Percentiles rank a stretch among this genome's conserved stretches.
phyloP scores from a whole-genome alignment of 2,888 invertebrate species.

The Strigamia transsilvanica region DNA sequence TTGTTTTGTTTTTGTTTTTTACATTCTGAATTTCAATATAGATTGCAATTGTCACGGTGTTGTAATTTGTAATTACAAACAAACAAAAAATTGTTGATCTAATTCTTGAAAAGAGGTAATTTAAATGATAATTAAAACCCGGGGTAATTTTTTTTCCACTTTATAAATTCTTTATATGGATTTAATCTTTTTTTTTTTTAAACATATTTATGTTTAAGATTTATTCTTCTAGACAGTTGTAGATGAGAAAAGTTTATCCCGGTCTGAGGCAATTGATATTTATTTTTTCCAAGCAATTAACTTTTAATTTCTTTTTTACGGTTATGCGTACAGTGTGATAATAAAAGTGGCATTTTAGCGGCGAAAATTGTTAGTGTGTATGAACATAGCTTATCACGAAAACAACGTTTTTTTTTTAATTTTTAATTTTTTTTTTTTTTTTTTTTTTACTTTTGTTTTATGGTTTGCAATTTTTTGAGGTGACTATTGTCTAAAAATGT shows the following conservation, averaged over 20 bases:
- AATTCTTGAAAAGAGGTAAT: not conserved
- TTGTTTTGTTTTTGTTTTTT: too few species aligned
- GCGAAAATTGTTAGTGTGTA: slow-evolving; percentile 20
- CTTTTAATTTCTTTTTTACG: slow-evolving; percentile 26
- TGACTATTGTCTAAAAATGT: not conserved
- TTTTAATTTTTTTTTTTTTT: too few species aligned
- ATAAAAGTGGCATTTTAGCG: slow-evolving; percentile 11
- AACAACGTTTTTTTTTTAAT: not conserved
- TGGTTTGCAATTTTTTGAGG: not conserved
- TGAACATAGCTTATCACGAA: not conserved
- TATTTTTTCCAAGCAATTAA: slow-evolving; percentile 26
- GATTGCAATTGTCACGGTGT: not conserved
- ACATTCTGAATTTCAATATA: not conserved
- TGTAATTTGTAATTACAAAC: slow-evolving; percentile 16
- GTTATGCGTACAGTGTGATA: slow-evolving; percentile 16
- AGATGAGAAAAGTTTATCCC: slow-evolving; percentile 21
- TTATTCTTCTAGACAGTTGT: not conserved
- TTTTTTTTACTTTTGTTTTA: not conserved
- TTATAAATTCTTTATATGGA: not conserved
- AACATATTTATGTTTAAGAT: slow-evolving; percentile 3
- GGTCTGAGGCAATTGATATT: not conserved
- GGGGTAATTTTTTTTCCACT: not conserved
- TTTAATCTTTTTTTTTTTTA: not conserved
- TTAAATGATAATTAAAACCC: slow-evolving; percentile 25
- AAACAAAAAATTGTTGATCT: slow-evolving; percentile 1